These are phyloP conservation scores for Knipowitschia caucasica DNA, from an alignment of 2,797 vertebrate species.

Conservation along the genomic window DNA sequence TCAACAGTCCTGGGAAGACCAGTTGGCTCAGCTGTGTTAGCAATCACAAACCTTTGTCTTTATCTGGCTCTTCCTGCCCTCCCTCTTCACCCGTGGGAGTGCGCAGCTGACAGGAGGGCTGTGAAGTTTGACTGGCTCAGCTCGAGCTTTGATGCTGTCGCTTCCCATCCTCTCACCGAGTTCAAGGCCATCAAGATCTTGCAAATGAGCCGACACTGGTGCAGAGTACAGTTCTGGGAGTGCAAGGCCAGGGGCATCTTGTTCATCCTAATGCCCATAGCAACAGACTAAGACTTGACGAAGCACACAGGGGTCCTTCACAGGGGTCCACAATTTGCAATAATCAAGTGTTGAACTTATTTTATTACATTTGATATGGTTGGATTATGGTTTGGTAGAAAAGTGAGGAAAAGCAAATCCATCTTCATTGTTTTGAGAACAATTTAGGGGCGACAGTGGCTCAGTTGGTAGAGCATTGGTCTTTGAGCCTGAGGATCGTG, in stretches of 20 bases:
- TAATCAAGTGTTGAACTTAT: background rate
- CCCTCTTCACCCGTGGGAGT: slow-evolving; percentile 47
- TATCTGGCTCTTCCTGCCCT: slow-evolving; percentile 29
- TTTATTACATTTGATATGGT: background rate
- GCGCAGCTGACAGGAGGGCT: slow-evolving; percentile 57
- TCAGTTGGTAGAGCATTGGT: no score
- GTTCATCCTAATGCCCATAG: slow-evolving; percentile 22
- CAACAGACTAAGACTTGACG: slow-evolving; percentile 5
- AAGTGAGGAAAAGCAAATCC: no score
- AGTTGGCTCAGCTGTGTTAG: slow-evolving; percentile 22
- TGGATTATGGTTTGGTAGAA: no score
- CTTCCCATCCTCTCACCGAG: slow-evolving; percentile 73
- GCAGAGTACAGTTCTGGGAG: slow-evolving; percentile 34
- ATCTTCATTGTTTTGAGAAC: no score
- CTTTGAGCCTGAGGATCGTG: no score
- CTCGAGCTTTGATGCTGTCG: slow-evolving; percentile 77
- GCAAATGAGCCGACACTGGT: slow-evolving; percentile 67
- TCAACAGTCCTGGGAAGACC: slow-evolving; percentile 26
- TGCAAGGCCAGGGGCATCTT: slow-evolving; percentile 41
- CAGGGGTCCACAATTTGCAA: slow-evolving; percentile 1
- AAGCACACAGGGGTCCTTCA: slow-evolving; percentile 14
- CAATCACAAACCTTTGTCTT: slow-evolving; percentile 39
- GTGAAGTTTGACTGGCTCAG: slow-evolving; percentile 74
- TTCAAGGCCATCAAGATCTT: slow-evolving; percentile 75
- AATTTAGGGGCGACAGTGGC: no score